phyloP scores from a whole-genome alignment of 2,797 vertebrate genomes.

The Falco biarmicus region DNA sequence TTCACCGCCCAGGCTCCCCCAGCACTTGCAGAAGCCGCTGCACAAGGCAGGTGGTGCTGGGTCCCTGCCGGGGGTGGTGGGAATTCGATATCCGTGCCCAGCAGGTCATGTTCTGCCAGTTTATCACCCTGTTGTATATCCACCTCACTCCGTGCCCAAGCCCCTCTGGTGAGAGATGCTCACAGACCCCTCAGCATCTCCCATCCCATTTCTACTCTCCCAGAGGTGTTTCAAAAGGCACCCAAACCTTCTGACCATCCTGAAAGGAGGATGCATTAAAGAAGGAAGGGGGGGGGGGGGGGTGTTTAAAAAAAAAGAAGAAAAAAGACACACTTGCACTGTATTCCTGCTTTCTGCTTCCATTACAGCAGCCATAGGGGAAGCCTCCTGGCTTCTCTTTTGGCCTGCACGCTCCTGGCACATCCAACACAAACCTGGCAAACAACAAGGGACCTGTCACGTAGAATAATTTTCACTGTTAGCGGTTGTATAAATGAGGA shows the following conservation, averaged over 20 bases:
- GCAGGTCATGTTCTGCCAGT: accelerated
- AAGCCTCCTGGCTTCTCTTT: neutral
- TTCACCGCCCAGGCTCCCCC: neutral
- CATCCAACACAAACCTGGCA: neutral
- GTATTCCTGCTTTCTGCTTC: neutral
- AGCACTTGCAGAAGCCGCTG: neutral
- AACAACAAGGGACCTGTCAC: neutral
- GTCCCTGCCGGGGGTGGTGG: neutral
- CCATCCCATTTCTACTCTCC: neutral
- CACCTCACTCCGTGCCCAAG: accelerated
- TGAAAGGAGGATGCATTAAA: neutral
- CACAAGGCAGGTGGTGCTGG: accelerated
- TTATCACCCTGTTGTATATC: neutral
- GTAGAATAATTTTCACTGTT: neutral
- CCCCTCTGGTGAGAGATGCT: neutral
- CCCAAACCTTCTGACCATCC: neutral
- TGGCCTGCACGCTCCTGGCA: neutral
- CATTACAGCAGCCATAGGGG: accelerated
- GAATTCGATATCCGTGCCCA: neutral
- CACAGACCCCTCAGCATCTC: neutral
- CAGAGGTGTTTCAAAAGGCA: neutral
- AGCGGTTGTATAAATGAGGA: neutral
- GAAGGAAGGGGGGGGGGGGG: no score
- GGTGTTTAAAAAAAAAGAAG: no score
- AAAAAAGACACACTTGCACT: accelerated